A percentile compares a stretch with the other conserved stretches of the same genome.
Evolutionary conservation across 2,888 invertebrate species (phyloP).

Genomic region (Stenchaetothrips biformis): DNA sequence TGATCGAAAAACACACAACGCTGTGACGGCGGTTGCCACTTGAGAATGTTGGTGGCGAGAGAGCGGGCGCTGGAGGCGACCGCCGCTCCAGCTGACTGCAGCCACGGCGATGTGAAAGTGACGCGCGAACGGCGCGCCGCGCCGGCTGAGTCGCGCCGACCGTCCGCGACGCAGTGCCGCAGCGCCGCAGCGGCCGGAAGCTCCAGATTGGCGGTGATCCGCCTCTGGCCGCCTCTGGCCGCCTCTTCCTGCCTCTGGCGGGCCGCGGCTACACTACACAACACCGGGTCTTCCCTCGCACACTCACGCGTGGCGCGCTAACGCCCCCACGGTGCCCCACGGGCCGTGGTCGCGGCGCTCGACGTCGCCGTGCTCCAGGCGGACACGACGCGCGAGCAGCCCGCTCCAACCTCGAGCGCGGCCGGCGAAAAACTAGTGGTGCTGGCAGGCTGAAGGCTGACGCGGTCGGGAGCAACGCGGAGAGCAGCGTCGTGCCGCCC

Average conservation of each 20-base stretch:
- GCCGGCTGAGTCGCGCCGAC: background rate
- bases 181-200: background rate
- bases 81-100: slow-evolving; percentile 44
- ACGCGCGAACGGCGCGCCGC: background rate
- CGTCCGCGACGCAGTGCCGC: background rate
- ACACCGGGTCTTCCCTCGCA: background rate
- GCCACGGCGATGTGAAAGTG: background rate
- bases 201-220: background rate
- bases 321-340: background rate
- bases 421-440: background rate
- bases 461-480: background rate
- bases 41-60: too few species aligned
- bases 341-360: background rate
- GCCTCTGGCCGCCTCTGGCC: background rate
- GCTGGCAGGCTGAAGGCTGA: background rate
- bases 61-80: slow-evolving; percentile 49
- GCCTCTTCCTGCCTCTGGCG: background rate
- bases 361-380: background rate
- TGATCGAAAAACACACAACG: too few species aligned
- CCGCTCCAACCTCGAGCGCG: background rate
- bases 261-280: background rate
- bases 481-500: background rate
- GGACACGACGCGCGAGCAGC: background rate
- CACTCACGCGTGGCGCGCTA: background rate
- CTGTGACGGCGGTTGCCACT: too few species aligned